phyloP scores from a whole-genome alignment of 2,797 vertebrate species.

The Falco berigora region DNA sequence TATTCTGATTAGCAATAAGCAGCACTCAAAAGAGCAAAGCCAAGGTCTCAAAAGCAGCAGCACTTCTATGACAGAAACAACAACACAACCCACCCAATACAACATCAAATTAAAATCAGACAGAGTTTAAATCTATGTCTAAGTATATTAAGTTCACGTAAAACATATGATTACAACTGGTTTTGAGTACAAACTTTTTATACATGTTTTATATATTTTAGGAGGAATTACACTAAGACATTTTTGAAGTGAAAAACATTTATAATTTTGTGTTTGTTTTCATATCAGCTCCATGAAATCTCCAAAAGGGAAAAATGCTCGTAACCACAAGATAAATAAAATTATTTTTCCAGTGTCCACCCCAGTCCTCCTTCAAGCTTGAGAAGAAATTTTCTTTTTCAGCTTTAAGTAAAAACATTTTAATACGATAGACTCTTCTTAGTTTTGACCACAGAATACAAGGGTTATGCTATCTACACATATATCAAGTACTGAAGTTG shows the following conservation, averaged over 20 bases:
- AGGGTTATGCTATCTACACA: background rate
- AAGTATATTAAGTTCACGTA: background rate
- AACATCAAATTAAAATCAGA: background rate
- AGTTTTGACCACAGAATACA: background rate
- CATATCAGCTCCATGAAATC: background rate
- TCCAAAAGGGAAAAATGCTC: background rate
- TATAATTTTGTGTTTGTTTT: background rate
- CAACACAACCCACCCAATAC: fast-evolving
- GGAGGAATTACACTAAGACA: background rate
- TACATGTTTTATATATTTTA: background rate
- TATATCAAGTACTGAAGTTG: background rate
- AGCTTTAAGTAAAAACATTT: background rate
- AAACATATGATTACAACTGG: too few species aligned
- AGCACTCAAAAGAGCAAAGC: background rate
- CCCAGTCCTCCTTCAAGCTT: background rate
- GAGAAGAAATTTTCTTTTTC: background rate
- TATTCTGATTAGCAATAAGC: background rate
- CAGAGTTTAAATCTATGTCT: background rate
- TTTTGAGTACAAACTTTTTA: too few species aligned
- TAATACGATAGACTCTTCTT: background rate
- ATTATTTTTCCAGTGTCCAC: background rate
- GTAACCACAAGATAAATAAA: background rate
- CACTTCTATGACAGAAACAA: background rate
- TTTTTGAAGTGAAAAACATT: background rate
- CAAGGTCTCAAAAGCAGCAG: background rate